Base-by-base conservation (phyloP, 2,113 vertebrate genomes). In the Hassar affinis region DNA sequence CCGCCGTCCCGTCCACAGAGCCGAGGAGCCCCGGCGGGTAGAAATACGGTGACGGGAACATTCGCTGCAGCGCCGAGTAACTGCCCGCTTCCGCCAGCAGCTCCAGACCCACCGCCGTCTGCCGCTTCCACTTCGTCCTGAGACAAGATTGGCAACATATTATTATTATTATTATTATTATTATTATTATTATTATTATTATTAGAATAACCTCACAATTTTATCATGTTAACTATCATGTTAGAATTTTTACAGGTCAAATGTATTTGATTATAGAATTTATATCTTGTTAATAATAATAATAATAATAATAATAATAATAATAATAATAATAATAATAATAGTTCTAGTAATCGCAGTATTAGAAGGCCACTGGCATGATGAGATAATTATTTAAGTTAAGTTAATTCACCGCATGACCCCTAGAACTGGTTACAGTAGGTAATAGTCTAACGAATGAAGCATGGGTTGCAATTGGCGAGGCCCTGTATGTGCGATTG, bases 41-140 rank as follows among this genome's bases (percentile, higher is more conserved):
- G 94, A 99, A 98, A 91, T 98, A 99, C 79, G 97, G 97, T 61
- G 97, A 99, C 0, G 98, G 97, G 91, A 99, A 98, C 96, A 99
- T 98, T 91, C 97, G 94, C 94, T 99, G 98, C 88, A 99, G 93
- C 20, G 97, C 97, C 27, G 97, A 98, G 90, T 99, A 99, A 94
- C 98, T 99, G 69, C 97, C 97, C 11, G 97, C 97, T 92, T 98
- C 97, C 1, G 97, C 97, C 91, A 99, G 92, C 54, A 99, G 94
- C 93, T 99, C 97, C 90, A 99, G 90, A 85, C 97, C 97, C 74
- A 98, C 97, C 4, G 97, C 97, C 3, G 97, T 99, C 91, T 98
- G 97, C 88, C 97, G 84, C 90, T 98, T 98, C 97, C 97, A 97
- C 90, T 98, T 98, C 85, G 97, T 98, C 94, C 97, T 98, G 93